Evolutionary conservation across 2,113 vertebrate genomes (phyloP).

Genomic region (Pandion haliaetus): DNA sequence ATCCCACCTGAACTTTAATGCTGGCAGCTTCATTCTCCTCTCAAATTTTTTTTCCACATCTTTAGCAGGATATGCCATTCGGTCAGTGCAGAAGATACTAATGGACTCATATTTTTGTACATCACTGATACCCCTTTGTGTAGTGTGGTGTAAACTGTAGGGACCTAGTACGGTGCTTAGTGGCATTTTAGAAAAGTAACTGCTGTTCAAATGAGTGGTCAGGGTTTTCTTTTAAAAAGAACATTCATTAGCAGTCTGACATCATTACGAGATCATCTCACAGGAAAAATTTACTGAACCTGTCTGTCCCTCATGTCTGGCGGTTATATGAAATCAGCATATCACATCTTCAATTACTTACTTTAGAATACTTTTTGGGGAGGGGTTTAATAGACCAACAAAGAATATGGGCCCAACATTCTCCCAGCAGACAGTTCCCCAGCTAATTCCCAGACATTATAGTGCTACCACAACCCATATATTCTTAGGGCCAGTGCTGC

Average conservation of each 20-base stretch:
- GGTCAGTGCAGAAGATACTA: neutral
- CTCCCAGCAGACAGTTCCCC: neutral
- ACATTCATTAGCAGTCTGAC: neutral
- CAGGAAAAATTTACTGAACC: neutral
- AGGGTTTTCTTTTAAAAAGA: neutral
- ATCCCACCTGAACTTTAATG: neutral
- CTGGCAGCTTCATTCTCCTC: neutral
- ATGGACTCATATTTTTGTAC: neutral
- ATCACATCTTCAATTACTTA: neutral
- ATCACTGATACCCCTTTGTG: neutral
- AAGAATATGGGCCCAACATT: neutral
- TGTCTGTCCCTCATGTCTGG: neutral
- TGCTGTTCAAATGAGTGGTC: neutral
- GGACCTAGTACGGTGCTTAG: neutral
- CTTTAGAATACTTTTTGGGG: neutral
- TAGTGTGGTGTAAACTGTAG: neutral
- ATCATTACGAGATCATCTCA: neutral
- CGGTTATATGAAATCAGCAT: neutral
- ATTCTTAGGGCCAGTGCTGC: neutral
- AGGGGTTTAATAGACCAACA: neutral
- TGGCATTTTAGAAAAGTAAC: neutral
- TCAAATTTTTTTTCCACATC: neutral
- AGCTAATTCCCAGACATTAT: neutral
- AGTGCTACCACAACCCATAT: neutral
- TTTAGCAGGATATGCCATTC: neutral